Base-by-base conservation (phyloP, 2,113 vertebrate genomes). In the Labeo rohita region DNA sequence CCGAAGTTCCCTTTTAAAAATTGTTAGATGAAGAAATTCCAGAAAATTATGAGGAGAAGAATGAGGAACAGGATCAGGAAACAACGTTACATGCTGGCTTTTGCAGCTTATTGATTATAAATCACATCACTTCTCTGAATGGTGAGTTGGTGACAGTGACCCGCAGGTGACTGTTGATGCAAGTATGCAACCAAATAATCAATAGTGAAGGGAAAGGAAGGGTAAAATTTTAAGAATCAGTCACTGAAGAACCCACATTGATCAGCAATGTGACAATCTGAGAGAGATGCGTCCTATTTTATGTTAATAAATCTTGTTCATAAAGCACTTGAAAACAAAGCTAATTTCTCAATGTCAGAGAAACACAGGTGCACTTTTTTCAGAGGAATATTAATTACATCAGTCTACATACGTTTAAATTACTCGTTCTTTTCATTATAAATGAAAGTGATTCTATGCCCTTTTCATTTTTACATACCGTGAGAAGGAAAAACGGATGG, bases 21-120 rank as follows among this genome's bases (percentile, higher is more conserved):
- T 28, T 28, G 28, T 28, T 28, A 28, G 28, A 28, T 28, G 28
- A 28, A 28, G 28, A 28, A 28, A 28, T 28, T 28, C 28, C 28
- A 72, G 4, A 8, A 72, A 45, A 43, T 21, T 4, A 45, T 68
- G 13, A 15, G 28, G 28, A 8, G 34, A 68, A 36, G 65, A 45
- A 21, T 45, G 36, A 43, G 68, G 15, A 72, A 72, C 4, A 45
- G 68, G 68, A n/a, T 21, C 2, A 5, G 8, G 68, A 45, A 8
- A 8, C 13, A 70, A 43, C 15, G 6, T 47, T n/a, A 2, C 21
- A 47, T 1, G 5, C 43, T 23, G 8, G 68, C 15, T 74, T 73
- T 23, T 74, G 21, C 21, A n/a, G 6, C 21, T 47, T 73, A 73
- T 73, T 74, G 70, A 74, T 74, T 74, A 74, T 10, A 74, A 21